Base-by-base conservation (phyloP, 2,888 invertebrate species). In the Dermolepida albohirtum region DNA sequence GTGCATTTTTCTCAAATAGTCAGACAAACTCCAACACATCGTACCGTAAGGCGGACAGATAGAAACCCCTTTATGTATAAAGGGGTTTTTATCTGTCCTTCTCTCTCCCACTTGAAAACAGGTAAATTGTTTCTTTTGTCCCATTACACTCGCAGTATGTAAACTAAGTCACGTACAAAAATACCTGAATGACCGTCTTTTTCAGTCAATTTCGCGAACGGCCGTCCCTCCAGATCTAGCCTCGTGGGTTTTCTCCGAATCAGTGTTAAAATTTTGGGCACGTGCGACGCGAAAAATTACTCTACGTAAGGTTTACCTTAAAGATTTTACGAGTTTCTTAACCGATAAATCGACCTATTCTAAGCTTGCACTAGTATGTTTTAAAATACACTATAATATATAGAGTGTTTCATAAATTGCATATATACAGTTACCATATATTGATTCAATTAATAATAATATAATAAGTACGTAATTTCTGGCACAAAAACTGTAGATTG, bases 261-360 rank as follows among this genome's bases (percentile, higher is more conserved):
- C 66, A 4, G 22, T 22, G 22, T 34, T 34, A 34, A 71, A 67
- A 75, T 74, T 72, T 70, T 65, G 51, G 70, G 68, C 75, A 75
- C 75, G 75, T 75, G 70, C 62, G 64, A 68, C 27, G 44, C 62
- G 47, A 75, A 75, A 75, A 76, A 76, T 76, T 75, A 75, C 76
- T 71, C 71, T 49, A 17, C 6, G 55, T 41, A 55, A 47, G 34
- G 34, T 47, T 34, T 62, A 47, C 59, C 59, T 62, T 62, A 47
- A 62, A 43, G 47, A 62, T 62, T 47, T 62, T 62, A 62, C 47
- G 47, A 62, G 47, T 62, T 62, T 47, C 59, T 47, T 62, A 47
- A 11, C 47, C 59, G 29, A 17, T 62, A 47, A 62, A 49, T 62
- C 47, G 29, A 47, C 8, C 59, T 29, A 47, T 54, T 54, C 17